Evolutionary conservation across 2,888 invertebrate genomes (phyloP).

Genomic region (Bibio marci): DNA sequence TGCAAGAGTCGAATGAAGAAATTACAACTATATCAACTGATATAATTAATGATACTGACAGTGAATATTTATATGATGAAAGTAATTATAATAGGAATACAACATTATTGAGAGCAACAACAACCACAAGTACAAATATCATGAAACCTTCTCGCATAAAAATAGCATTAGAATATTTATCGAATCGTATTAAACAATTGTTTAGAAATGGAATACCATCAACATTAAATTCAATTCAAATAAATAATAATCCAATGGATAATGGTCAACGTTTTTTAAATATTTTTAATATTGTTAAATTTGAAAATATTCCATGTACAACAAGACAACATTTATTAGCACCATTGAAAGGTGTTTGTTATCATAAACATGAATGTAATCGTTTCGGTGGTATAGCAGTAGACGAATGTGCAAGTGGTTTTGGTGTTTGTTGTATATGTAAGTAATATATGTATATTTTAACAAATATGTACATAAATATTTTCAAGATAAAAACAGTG

Average conservation of each 20-base stretch:
- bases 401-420: constrained; percentile 54
- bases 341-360: constrained; percentile 51
- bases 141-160: constrained; percentile 3
- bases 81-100: neutral
- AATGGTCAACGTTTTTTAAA: constrained; percentile 36
- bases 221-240: neutral
- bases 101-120: neutral
- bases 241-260: neutral
- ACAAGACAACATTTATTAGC: constrained; percentile 26
- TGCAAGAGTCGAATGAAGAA: neutral
- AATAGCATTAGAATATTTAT: constrained; percentile 9
- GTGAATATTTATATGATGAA: neutral
- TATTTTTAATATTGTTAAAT: constrained; percentile 52
- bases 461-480: too few relatives aligned
- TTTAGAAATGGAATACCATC: neutral
- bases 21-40: neutral
- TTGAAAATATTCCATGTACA: constrained; percentile 44
- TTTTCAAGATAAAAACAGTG: too few relatives aligned
- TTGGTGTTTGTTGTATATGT: constrained; percentile 61
- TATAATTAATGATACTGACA: neutral
- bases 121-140: neutral
- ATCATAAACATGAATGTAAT: constrained; percentile 47
- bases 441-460: too few relatives aligned
- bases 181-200: constrained; percentile 15
- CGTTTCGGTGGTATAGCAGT: constrained; percentile 40